These are phyloP conservation scores for Halictus rubicundus DNA, from an alignment of 1,140 invertebrate species.

Conservation along the genomic window DNA sequence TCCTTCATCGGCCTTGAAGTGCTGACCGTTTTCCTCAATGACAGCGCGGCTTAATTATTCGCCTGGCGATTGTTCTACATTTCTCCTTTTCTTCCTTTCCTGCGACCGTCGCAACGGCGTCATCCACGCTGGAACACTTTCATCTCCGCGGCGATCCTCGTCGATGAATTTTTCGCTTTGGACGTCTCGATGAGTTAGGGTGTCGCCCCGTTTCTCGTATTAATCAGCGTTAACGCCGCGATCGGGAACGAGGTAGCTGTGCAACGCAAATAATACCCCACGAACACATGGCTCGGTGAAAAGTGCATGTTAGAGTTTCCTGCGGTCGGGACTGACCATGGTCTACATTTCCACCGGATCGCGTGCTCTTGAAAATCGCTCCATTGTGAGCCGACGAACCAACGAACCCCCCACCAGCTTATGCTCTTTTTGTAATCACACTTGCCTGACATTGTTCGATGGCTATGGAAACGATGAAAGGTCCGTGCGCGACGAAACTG, in stretches of 20 bases:
- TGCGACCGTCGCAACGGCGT: background rate
- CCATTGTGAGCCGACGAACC: background rate
- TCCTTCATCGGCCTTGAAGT: conserved; percentile 54
- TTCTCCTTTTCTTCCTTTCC: background rate
- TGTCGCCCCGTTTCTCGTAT: too few relatives aligned
- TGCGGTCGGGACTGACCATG: conserved; percentile 6
- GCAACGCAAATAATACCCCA: background rate
- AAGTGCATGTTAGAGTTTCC: background rate
- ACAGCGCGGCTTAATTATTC: conserved; percentile 39
- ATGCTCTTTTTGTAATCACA: too few relatives aligned
- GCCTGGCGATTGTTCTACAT: conserved; percentile 17
- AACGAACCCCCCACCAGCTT: too few relatives aligned
- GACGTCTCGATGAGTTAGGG: too few relatives aligned
- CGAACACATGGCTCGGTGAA: background rate
- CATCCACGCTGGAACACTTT: too few relatives aligned
- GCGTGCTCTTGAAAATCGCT: conserved; percentile 3
- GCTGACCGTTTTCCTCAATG: conserved; percentile 32
- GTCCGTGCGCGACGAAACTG: too few relatives aligned
- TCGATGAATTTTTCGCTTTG: too few relatives aligned
- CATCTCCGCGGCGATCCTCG: background rate
- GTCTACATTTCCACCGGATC: conserved; percentile 6
- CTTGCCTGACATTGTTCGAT: too few relatives aligned
- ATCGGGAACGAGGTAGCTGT: background rate
- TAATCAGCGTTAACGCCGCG: background rate
- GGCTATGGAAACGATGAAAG: too few relatives aligned